phyloP scores from a whole-genome alignment of 2,888 invertebrate genomes.

The Hypomecis punctinalis region DNA sequence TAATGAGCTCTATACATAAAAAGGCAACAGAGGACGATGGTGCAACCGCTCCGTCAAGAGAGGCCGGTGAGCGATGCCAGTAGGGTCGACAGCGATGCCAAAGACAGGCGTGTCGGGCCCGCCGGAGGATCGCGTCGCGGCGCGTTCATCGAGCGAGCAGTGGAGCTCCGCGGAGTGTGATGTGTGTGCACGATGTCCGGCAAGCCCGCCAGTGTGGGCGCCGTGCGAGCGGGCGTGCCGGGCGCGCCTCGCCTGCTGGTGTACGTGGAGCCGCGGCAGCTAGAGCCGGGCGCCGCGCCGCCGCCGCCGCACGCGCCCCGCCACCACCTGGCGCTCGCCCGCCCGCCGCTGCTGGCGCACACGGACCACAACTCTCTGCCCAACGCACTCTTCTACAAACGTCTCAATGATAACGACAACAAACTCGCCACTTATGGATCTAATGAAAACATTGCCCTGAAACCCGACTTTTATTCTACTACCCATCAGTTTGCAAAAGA shows the following conservation, averaged over 20 bases:
- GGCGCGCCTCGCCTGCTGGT: constrained; percentile 82
- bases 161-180: constrained; percentile 85
- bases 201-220: constrained; percentile 90
- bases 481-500: constrained; percentile 68
- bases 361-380: constrained; percentile 58
- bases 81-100: constrained; percentile 72
- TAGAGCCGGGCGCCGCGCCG: constrained; percentile 79
- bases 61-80: constrained; percentile 75
- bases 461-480: constrained; percentile 63
- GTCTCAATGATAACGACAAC: constrained; percentile 61
- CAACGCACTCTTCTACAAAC: constrained; percentile 66
- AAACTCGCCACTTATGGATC: constrained; percentile 63
- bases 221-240: constrained; percentile 81
- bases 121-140: constrained; percentile 65
- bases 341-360: constrained; percentile 49
- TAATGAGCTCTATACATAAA: constrained; percentile 67
- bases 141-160: constrained; percentile 77
- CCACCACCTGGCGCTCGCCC: constrained; percentile 58
- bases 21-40: constrained; percentile 71
- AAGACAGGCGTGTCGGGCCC: constrained; percentile 63
- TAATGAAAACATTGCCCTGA: constrained; percentile 57
- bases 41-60: constrained; percentile 63
- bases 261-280: constrained; percentile 83
- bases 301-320: constrained; percentile 66
- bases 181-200: constrained; percentile 91